A percentile compares a stretch with the other conserved stretches of the same genome.
Conservation (phyloP, 92 coral and sea anemone species). For the Actinostola sp. region DNA sequence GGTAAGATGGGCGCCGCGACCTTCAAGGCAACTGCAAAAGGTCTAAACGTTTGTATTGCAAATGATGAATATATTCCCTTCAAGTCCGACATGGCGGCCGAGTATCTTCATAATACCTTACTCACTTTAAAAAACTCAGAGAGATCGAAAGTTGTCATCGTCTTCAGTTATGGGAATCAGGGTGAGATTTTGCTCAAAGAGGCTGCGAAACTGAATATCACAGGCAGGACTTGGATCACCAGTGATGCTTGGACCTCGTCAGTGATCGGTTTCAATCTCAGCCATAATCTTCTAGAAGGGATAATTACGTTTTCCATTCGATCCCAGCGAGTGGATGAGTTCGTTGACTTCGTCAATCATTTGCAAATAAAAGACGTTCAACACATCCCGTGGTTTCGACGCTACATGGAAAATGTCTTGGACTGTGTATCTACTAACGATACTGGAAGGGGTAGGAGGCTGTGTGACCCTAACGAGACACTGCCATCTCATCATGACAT, state of each 20-base stretch:
- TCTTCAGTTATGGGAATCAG: slow-evolving; percentile 77
- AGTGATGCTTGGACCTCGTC: slow-evolving; percentile 87
- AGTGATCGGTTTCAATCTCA: slow-evolving; percentile 56
- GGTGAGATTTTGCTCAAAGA: slow-evolving; percentile 67
- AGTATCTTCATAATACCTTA: slow-evolving; percentile 49
- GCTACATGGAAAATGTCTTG: slow-evolving; percentile 61
- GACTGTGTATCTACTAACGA: slow-evolving; percentile 50
- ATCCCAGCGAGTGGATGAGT: slow-evolving; percentile 48
- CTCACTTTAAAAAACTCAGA: slow-evolving; percentile 40
- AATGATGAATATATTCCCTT: slow-evolving; percentile 83
- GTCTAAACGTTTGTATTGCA: slow-evolving; percentile 77
- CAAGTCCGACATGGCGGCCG: slow-evolving; percentile 58
- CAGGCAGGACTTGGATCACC: slow-evolving; percentile 88
- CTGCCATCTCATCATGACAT: slow-evolving; percentile 34
- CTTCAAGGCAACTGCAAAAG: slow-evolving; percentile 78
- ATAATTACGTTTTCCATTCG: slow-evolving; percentile 77
- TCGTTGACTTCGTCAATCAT: slow-evolving; percentile 48
- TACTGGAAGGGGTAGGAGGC: slow-evolving; percentile 1
- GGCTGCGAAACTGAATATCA: slow-evolving; percentile 65
- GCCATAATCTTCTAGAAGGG: slow-evolving; percentile 60
- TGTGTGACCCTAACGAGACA: slow-evolving; percentile 58
- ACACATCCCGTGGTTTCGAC: slow-evolving; percentile 69
- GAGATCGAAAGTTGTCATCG: slow-evolving; percentile 75
- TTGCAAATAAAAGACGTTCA: slow-evolving; percentile 44
- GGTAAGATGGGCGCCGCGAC: slow-evolving; percentile 94